Base-by-base conservation (phyloP, 2,888 invertebrate genomes). In the Heliconius aoede region DNA sequence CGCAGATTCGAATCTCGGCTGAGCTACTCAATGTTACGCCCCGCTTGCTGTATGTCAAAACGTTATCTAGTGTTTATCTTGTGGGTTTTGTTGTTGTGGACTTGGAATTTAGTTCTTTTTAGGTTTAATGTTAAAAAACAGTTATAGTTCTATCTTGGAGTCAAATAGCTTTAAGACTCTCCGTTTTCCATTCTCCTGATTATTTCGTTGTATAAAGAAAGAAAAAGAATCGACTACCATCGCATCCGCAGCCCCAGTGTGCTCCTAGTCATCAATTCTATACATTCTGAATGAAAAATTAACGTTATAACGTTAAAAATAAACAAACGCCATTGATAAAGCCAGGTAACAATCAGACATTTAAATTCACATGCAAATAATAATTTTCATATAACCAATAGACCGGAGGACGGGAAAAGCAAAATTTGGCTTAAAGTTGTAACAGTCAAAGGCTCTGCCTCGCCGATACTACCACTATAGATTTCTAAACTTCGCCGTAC, bases 1-100 rank as follows among this genome's bases (percentile, higher is more conserved):
- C 74, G 58, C 64, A 77, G 80, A 80, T 80, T 74, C 69, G 76
- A 75, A 80, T 80, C 72, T 40, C 26, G 60, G 60, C 55, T 64
- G 58, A 65, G 78, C 80, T 78, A 78, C 80, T 76, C 80, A 76
- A 78, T 80, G 80, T 73, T 80, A 71, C 78, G 78, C 74, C 78
- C 77, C 78, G 81, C 78, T 77, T 76, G 68, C 77, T 28, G 67
- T 72, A 36, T 79, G 75, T 78, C 79, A 60, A 78, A 80, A 78
- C 72, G 30, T 77, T 78, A 80, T 80, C 78, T 74, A 73, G 72
- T 73, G 61, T 28, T 71, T 74, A 78, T 62, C 78, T 78, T 51
- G 69, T 71, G 40, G 72, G 64, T 72, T 65, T 74, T 8, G 46
- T 36, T 65, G 24, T 36, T 13, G 5, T 15, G 15, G 60, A 24